A percentile compares a stretch with the other conserved stretches of the same genome.
These are phyloP conservation scores for Deilephila porcellus DNA, from an alignment of 2,888 invertebrate species.

Conservation along the genomic window DNA sequence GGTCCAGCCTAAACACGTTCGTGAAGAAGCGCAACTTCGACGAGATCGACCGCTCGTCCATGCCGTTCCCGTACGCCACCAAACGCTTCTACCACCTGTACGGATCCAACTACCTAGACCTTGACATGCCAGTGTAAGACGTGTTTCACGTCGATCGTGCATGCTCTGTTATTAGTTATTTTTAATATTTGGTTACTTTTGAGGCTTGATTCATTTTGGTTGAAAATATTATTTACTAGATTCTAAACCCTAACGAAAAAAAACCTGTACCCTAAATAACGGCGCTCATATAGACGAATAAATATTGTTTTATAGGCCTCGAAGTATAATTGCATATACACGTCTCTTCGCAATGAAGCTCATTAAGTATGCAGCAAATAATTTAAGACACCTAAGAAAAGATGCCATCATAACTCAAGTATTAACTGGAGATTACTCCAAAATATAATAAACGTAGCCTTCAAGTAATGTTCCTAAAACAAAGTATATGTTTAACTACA, in stretches of 20 bases:
- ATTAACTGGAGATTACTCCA: too few species aligned
- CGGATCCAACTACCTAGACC: constrained; percentile 74
- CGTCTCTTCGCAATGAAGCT: too few species aligned
- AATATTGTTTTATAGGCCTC: too few species aligned
- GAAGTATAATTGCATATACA: too few species aligned
- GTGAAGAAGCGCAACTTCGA: constrained; percentile 86
- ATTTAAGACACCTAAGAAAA: too few species aligned
- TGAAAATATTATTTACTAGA: too few species aligned
- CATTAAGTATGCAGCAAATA: too few species aligned
- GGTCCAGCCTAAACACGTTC: constrained; percentile 81
- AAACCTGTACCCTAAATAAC: too few species aligned
- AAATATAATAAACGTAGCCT: neutral
- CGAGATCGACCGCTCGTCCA: constrained; percentile 85
- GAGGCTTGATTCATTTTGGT: neutral
- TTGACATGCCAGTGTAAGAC: constrained; percentile 66
- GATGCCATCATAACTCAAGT: too few species aligned
- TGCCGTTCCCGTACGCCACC: constrained; percentile 74
- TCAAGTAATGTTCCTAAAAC: neutral
- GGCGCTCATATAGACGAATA: too few species aligned
- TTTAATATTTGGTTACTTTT: neutral
- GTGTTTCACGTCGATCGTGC: constrained; percentile 35
- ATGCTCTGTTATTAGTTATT: constrained; percentile 1
- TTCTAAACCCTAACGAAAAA: too few species aligned
- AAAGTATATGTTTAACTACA: neutral
- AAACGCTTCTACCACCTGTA: constrained; percentile 85